phyloP scores from a whole-genome alignment of 2,797 vertebrate genomes.

The Falco columbarius region DNA sequence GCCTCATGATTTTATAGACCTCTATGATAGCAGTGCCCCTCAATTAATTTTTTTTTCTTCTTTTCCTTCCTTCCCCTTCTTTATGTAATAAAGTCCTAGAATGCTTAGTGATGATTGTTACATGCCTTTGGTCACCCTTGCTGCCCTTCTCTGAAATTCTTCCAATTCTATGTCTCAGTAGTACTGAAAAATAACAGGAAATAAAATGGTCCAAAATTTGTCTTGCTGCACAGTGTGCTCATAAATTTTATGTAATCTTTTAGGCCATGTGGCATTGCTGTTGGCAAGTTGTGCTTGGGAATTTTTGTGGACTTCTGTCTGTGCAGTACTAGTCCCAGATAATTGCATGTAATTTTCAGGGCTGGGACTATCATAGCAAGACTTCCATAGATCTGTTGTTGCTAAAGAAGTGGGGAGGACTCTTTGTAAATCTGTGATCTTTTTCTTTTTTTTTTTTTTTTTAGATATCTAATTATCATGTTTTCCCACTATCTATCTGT shows the following conservation, averaged over 20 bases:
- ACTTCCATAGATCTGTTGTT: not conserved
- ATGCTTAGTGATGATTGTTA: not conserved
- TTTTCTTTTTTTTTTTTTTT: not conserved
- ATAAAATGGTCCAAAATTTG: not conserved
- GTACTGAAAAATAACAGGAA: not conserved
- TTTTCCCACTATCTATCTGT: not conserved
- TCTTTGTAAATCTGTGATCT: not conserved
- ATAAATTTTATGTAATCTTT: not conserved
- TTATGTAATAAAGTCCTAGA: not conserved
- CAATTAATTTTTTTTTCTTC: not conserved
- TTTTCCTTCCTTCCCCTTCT: not conserved
- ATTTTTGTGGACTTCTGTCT: not conserved
- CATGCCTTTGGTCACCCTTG: not conserved
- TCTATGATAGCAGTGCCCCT: not conserved
- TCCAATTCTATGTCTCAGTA: not conserved
- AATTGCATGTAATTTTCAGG: not conserved
- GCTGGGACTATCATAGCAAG: not conserved
- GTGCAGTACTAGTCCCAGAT: not conserved
- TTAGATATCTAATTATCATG: fast-evolving
- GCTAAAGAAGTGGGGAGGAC: not conserved
- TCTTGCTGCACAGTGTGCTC: not conserved
- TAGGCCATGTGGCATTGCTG: not conserved
- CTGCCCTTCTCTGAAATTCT: not conserved
- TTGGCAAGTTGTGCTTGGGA: not conserved
- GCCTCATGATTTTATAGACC: not conserved